These are phyloP conservation scores for Hycleus cichorii DNA, from an alignment of 1,140 invertebrate genomes.

Conservation along the genomic window DNA sequence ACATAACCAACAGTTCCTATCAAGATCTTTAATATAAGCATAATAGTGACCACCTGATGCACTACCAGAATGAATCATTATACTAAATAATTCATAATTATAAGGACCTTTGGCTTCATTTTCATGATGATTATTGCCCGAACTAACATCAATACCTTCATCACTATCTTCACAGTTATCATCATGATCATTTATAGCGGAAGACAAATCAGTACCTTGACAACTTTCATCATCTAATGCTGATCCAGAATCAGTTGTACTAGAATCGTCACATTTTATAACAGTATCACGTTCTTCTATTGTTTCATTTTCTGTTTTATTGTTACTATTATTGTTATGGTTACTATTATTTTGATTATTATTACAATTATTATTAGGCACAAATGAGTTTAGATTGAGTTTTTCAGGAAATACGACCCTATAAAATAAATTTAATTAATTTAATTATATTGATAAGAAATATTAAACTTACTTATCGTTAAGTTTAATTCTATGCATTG, in stretches of 20 bases:
- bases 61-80: conserved; percentile 91
- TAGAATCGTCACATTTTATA: conserved; percentile 56
- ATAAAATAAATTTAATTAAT: conserved; percentile 29
- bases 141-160: conserved; percentile 46
- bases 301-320: conserved; percentile 39
- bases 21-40: conserved; percentile 86
- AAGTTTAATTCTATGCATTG: conserved; percentile 80
- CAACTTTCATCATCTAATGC: conserved; percentile 59
- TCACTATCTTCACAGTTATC: conserved; percentile 47
- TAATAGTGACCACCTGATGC: conserved; percentile 91
- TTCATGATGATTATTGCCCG: conserved; percentile 30
- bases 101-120: conserved; percentile 57
- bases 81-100: conserved; percentile 83
- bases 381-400: conserved; percentile 73
- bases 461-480: conserved; percentile 71
- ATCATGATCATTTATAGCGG: conserved; percentile 35
- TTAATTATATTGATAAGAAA: neutral
- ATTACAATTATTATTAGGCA: conserved; percentile 41
- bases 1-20: conserved; percentile 68
- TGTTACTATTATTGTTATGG: conserved; percentile 40
- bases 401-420: conserved; percentile 81
- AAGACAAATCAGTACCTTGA: conserved; percentile 41
- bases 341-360: conserved; percentile 31
- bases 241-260: conserved; percentile 62
- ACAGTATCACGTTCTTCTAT: conserved; percentile 41